Evolutionary conservation across 2,113 vertebrate genomes (phyloP).

Genomic region (Benitochromis conjunctus): DNA sequence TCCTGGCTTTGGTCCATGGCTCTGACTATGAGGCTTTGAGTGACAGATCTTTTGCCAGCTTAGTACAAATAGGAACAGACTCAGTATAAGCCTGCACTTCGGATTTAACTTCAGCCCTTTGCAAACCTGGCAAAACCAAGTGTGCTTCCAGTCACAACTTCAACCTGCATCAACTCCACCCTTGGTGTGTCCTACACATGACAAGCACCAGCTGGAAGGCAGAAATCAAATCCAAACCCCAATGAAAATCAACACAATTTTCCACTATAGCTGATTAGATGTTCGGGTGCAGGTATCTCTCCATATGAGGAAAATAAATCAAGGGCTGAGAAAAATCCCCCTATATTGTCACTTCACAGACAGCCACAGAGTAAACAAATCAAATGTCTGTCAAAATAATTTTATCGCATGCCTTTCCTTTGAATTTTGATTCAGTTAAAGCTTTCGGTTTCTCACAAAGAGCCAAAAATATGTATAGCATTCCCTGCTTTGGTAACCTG

Average conservation of each 20-base stretch:
- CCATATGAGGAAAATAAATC: background rate
- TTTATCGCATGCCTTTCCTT: background rate
- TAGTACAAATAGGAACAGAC: constrained; percentile 33
- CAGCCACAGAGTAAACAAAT: background rate
- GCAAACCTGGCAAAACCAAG: background rate
- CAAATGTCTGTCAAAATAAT: background rate
- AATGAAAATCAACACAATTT: background rate
- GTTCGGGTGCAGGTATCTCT: background rate
- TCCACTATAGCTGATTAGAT: background rate
- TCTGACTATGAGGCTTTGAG: constrained; percentile 35
- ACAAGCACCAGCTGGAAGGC: background rate
- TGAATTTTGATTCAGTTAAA: background rate
- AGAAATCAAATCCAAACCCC: background rate
- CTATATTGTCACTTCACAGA: background rate
- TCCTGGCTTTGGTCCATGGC: constrained; percentile 51
- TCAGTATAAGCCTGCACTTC: background rate
- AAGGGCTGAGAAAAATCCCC: background rate
- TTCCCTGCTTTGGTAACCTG: background rate
- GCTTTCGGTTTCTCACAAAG: background rate
- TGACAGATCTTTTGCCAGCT: constrained; percentile 57
- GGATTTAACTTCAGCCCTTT: background rate
- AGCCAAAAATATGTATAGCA: background rate
- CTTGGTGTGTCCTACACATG: background rate
- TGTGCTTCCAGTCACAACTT: background rate
- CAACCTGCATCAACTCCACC: background rate